Conservation (phyloP, 2,797 vertebrate species). For the Crocidura indochinensis region DNA sequence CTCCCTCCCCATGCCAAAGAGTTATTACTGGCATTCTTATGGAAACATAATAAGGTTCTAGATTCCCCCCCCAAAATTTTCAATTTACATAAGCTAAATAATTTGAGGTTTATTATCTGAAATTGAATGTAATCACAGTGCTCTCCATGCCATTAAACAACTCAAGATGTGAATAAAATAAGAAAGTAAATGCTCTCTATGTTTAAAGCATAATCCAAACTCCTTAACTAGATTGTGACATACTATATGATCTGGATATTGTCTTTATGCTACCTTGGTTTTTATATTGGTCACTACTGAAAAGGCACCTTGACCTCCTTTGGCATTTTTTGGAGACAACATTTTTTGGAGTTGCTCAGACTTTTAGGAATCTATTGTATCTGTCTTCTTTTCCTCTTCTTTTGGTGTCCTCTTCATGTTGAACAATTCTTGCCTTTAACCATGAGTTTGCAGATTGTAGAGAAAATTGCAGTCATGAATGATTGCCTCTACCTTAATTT, state of each 20-base stretch:
- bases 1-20: too few relatives aligned
- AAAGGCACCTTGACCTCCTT: background rate
- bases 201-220: background rate
- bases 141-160: background rate
- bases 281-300: background rate
- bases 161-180: background rate
- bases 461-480: constrained; percentile 15
- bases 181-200: background rate
- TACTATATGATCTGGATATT: background rate
- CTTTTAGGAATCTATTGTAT: background rate
- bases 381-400: background rate
- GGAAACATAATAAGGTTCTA: background rate
- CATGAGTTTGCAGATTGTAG: background rate
- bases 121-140: background rate
- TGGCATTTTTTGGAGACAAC: background rate
- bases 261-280: background rate
- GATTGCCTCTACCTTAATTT: background rate
- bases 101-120: constrained; percentile 19
- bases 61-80: constrained; percentile 27
- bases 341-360: background rate
- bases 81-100: background rate
- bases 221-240: background rate
- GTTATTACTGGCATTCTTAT: background rate
- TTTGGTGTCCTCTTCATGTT: background rate
- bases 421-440: background rate